Evolutionary conservation across 2,888 invertebrate species (phyloP), one percentile per base, ranked within the genome.

Genomic region (Pseudococcus jackbeardsleyi): DNA sequence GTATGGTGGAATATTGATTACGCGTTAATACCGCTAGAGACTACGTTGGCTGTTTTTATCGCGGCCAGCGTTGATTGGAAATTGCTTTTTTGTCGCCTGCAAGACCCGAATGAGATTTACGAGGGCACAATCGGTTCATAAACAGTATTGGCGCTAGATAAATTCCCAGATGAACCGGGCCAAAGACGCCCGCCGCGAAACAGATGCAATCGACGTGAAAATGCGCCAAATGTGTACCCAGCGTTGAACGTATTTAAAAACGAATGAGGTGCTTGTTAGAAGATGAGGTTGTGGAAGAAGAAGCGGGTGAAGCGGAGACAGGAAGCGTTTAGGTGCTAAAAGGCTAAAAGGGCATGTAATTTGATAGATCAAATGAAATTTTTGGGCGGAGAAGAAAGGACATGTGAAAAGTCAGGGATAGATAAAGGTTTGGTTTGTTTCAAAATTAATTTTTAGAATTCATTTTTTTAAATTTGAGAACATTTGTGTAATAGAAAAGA

Each of bases 51-150:
- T 64, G 15, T 72, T 72, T 72, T 72, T 72, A 72, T 33, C 72
- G 72, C 72, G 72, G 15, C 39, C 17, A 72, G 5, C 15, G 33
- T 72, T 72, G 72, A 72, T 72, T 72, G 72, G 33, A 72, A 72
- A 72, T 72, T 72, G 72, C 17, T 72, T 72, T 72, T 72, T 72
- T 72, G 72, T 72, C 72, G 72, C 72, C 33, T 72, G 12, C 26
- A 72, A 72, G 33, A 33, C 64, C 64, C 64, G 7, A 6, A 8
- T 19, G 17, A 64, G 64, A 64, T 22, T 22, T 64, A 64, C 64
- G 64, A 64, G 22, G 9, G 7, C 64, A 22, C 64, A 64, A 64
- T 64, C 64, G 22, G 64, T 64, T 64, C 64, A 22, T 64, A 22
- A 64, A 64, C 64, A 64, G 22, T 22, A 64, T 64, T 64, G 19